Evolutionary conservation across 2,113 vertebrate species (phyloP), one percentile per base, ranked within the genome.

Genomic region (Mirounga angustirostris): DNA sequence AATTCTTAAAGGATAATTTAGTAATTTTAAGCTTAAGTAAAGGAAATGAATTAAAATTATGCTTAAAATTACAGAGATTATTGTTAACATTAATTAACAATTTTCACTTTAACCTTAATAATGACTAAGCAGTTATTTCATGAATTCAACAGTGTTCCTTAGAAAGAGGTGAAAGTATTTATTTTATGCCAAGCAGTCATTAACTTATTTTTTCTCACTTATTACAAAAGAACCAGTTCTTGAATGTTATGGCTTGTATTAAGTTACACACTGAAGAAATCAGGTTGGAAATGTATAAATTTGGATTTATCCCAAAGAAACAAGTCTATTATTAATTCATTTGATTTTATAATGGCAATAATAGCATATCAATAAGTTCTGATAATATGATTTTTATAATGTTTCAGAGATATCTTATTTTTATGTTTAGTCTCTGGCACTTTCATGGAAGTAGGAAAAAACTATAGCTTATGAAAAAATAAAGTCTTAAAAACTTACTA

Each of bases 341-440:
- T 97, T 97, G 50, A 71, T 93, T 95, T 91, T 67, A n/a, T 97
- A 96, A 93, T 92, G 92, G n/a, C 30, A 89, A 93, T 69, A 85
- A 43, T 15, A 91, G 30, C 33, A 28, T 95, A 69, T 91, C 56
- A 91, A n/a, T 50, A 89, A 56, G 9, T 67, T 93, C 54, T 89
- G 36, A 94, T 91, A 92, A 65, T 80, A 89, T 18, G 54, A 59
- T 58, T 95, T 98, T 93, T 91, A 73, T 91, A 84, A 59, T 93
- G 85, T 89, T 96, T 97, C 43, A 46, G 61, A 88, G 22, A 43
- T 86, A 78, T 43, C 40, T 92, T 89, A 95, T 89, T 94, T 95
- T 97, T 96, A 89, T 83, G 24, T 83, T 80, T 95, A 58, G 52
- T 91, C 12, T 91, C 59, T 94, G 89, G 11, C 26, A 89, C 7